Conservation (phyloP, 2,113 vertebrate genomes). For the Falco punctatus region DNA sequence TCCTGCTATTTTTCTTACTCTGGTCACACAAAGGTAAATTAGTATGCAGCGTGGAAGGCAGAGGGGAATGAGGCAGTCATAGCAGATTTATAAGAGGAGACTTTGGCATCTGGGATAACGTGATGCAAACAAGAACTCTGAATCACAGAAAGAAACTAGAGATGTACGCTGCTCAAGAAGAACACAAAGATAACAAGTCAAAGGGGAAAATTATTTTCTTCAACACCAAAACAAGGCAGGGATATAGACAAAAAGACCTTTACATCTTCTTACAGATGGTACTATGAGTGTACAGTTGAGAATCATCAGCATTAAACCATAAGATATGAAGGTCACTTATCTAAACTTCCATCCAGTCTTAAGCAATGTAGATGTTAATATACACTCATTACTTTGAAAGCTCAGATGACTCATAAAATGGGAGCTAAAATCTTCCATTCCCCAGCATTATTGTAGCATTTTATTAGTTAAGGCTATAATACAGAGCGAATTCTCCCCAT, state of each 20-base stretch:
- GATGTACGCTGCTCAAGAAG: background rate
- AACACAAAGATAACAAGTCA: background rate
- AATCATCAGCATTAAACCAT: slow-evolving; percentile 1
- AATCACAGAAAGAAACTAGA: background rate
- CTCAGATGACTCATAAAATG: slow-evolving; percentile 30
- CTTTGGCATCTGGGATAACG: background rate
- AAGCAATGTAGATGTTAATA: slow-evolving; percentile 40
- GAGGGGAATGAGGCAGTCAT: background rate
- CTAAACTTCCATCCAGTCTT: slow-evolving; percentile 33
- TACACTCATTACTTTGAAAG: slow-evolving; percentile 26
- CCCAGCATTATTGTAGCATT: background rate
- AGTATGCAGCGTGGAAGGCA: background rate
- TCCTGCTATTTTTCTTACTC: background rate
- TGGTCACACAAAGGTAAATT: slow-evolving; percentile 25
- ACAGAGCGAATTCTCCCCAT: background rate
- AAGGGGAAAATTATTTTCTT: background rate
- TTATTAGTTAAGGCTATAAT: slow-evolving; percentile 8
- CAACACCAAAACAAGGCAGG: background rate
- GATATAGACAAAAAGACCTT: background rate
- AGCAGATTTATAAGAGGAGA: background rate
- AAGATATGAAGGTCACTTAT: slow-evolving; percentile 43
- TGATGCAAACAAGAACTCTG: background rate
- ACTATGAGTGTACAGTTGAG: background rate
- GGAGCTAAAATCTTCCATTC: slow-evolving; percentile 29
- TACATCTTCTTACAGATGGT: background rate